A percentile compares a stretch with the other conserved stretches of the same genome.
phyloP scores from a whole-genome alignment of 1,140 invertebrate species.

The Calycopis cecrops region DNA sequence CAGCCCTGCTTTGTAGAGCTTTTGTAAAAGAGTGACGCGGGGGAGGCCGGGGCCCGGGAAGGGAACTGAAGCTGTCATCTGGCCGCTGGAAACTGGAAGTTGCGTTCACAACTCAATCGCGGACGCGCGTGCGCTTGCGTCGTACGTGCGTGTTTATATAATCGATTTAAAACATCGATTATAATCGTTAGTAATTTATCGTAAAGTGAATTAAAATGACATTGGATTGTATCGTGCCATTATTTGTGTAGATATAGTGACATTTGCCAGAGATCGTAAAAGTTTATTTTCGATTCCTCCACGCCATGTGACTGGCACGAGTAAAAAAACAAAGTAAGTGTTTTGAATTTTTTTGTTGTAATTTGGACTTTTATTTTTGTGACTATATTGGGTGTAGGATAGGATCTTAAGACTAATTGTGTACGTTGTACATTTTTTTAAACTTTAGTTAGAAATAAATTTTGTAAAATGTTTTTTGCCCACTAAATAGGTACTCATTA shows the following conservation, averaged over 20 bases:
- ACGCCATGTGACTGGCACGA: slow-evolving; percentile 64
- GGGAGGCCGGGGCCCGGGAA: slow-evolving; percentile 26
- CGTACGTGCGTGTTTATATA: slow-evolving; percentile 28
- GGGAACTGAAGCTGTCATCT: slow-evolving; percentile 7
- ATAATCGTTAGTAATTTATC: slow-evolving; percentile 13
- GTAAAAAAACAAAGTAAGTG: slow-evolving; percentile 60
- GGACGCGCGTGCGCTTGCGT: slow-evolving; percentile 40
- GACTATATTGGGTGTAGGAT: too few species aligned
- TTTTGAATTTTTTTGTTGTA: slow-evolving; percentile 33
- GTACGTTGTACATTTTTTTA: too few species aligned
- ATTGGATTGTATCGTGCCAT: slow-evolving; percentile 27
- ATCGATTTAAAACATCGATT: slow-evolving; percentile 24
- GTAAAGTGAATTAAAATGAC: too few species aligned
- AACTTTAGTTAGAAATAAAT: too few species aligned
- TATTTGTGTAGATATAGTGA: too few species aligned
- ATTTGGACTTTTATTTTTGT: too few species aligned
- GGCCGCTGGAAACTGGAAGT: slow-evolving; percentile 10
- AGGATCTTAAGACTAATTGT: too few species aligned
- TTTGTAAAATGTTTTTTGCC: too few species aligned
- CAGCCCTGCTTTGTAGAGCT: neutral
- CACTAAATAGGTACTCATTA: too few species aligned
- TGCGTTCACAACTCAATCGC: slow-evolving; percentile 49
- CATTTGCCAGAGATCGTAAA: too few species aligned
- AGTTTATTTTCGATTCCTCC: slow-evolving; percentile 51
- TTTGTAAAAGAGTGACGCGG: slow-evolving; percentile 19